Conservation (phyloP, 2,113 vertebrate genomes). For the Pterocles burchelli region DNA sequence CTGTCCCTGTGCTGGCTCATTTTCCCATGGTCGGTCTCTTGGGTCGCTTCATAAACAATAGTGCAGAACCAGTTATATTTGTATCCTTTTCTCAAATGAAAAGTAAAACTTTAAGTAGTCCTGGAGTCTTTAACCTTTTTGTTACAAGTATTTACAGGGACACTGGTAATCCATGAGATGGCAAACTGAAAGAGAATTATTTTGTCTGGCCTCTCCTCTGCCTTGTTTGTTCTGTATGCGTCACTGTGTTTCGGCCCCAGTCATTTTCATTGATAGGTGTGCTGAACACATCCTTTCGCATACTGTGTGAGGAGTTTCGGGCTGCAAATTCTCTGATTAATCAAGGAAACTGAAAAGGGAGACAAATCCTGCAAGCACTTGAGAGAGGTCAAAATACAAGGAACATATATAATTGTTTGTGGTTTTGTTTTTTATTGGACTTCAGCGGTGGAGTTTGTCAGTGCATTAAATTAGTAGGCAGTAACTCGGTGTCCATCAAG, state of each 20-base stretch:
- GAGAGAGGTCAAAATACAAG: background rate
- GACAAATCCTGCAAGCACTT: background rate
- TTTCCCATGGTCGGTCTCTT: background rate
- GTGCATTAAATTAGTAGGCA: background rate
- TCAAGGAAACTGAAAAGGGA: background rate
- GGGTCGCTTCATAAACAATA: background rate
- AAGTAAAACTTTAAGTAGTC: background rate
- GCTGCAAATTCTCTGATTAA: background rate
- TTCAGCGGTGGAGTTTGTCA: background rate
- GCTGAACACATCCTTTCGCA: background rate
- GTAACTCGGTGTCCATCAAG: accelerated
- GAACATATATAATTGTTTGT: background rate
- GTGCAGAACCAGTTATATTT: background rate
- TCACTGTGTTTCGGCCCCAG: background rate
- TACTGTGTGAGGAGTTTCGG: background rate
- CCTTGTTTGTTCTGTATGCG: background rate
- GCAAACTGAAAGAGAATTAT: background rate
- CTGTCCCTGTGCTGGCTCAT: background rate
- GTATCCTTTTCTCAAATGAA: background rate
- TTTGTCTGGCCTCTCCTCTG: background rate
- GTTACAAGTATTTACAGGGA: background rate
- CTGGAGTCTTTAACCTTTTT: background rate
- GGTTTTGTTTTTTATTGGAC: background rate
- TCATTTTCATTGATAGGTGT: background rate
- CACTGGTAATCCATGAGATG: background rate